Evolutionary conservation across 1,140 invertebrate genomes (phyloP).

Genomic region (Zophobas atratus): DNA sequence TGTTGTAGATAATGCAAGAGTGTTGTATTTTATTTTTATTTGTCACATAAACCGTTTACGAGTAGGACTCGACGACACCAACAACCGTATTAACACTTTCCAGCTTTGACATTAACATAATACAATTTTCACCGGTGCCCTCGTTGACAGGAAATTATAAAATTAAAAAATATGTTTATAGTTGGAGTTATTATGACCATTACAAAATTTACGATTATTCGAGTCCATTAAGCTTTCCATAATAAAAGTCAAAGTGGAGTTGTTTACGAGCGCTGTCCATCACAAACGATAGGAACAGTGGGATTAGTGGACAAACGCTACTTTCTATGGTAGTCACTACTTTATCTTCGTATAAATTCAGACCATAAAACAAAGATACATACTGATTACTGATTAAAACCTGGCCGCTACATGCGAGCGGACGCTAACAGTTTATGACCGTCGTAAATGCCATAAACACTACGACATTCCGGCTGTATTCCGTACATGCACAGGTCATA

Average conservation of each 20-base stretch:
- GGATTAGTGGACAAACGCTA: conserved; percentile 54
- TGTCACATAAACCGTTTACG: conserved; percentile 26
- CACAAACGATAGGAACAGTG: conserved; percentile 53
- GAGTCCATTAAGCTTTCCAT: conserved; percentile 61
- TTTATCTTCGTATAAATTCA: conserved; percentile 63
- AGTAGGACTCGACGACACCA: conserved; percentile 17
- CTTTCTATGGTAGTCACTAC: conserved; percentile 60
- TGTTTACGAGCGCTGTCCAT: conserved; percentile 60
- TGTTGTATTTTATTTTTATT: conserved; percentile 35
- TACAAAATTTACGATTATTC: conserved; percentile 62
- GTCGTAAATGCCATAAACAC: conserved; percentile 65
- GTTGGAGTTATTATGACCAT: conserved; percentile 47
- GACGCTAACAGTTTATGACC: conserved; percentile 62
- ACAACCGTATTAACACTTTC: conserved; percentile 42
- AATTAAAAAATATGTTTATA: conserved; percentile 47
- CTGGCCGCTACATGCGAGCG: conserved; percentile 60
- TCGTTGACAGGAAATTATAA: conserved; percentile 21
- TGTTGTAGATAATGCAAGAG: conserved; percentile 9
- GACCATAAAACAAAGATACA: conserved; percentile 65
- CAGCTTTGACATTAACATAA: conserved; percentile 32
- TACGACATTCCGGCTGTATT: conserved; percentile 57
- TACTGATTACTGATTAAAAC: conserved; percentile 66
- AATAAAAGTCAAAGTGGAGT: conserved; percentile 61
- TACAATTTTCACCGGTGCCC: conserved; percentile 39
- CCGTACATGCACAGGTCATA: conserved; percentile 49